A percentile compares a stretch with the other conserved stretches of the same genome.
These are phyloP conservation scores for Parambassis ranga DNA, from an alignment of 2,797 vertebrate genomes.

Conservation along the genomic window DNA sequence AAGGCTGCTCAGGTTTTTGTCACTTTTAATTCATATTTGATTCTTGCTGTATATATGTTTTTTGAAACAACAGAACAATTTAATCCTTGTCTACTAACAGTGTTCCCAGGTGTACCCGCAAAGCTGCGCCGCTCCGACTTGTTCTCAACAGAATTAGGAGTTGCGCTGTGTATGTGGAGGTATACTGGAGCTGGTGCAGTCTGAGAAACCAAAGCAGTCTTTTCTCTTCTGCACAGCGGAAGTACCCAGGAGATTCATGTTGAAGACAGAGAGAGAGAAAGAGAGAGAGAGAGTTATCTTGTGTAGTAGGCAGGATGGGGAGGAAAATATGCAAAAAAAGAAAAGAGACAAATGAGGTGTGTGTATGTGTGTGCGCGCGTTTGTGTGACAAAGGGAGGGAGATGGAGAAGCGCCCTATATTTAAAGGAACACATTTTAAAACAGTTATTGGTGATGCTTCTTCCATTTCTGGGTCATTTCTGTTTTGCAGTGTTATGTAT, in stretches of 20 bases:
- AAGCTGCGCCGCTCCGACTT: background rate
- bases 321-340: constrained; percentile 22
- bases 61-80: background rate
- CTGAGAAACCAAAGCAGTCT: constrained; percentile 30
- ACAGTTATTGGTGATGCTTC: constrained; percentile 12
- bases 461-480: constrained; percentile 43
- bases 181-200: constrained; percentile 15
- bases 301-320: constrained; percentile 7
- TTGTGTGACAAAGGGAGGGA: too few relatives aligned
- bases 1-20: background rate
- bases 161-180: constrained; percentile 8
- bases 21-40: background rate
- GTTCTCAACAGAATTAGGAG: constrained; percentile 10
- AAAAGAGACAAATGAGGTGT: constrained; percentile 3
- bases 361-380: background rate
- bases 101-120: constrained; percentile 14
- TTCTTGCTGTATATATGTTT: background rate
- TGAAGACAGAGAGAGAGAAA: constrained; percentile 13
- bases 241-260: constrained; percentile 35
- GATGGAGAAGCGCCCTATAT: constrained; percentile 1
- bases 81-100: background rate
- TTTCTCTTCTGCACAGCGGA: constrained; percentile 25
- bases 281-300: constrained; percentile 34
- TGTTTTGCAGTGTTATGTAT: constrained; percentile 18
- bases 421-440: constrained; percentile 22